phyloP scores from a whole-genome alignment of 2,888 invertebrate genomes.

The Carpatolechia fugitivella region DNA sequence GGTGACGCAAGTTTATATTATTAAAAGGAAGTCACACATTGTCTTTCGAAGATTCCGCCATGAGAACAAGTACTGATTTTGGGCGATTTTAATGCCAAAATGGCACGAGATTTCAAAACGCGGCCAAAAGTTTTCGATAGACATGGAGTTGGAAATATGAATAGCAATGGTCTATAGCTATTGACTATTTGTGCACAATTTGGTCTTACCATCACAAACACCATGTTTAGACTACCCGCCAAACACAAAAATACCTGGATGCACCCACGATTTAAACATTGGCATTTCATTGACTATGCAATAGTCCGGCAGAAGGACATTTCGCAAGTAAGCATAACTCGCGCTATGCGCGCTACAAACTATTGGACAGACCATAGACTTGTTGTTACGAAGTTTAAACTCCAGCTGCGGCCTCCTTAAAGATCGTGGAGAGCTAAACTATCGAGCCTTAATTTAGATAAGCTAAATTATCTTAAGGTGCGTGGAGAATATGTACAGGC shows the following conservation, averaged over 20 bases:
- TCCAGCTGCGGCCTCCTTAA: slow-evolving; percentile 13
- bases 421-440: slow-evolving; percentile 6
- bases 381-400: slow-evolving; percentile 18
- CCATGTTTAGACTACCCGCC: slow-evolving; percentile 26
- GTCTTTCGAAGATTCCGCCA: not conserved
- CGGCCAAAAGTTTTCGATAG: slow-evolving; percentile 26
- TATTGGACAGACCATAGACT: slow-evolving; percentile 28
- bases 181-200: slow-evolving; percentile 23
- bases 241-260: slow-evolving; percentile 32
- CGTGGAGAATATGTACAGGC: not conserved
- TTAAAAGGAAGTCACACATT: not conserved
- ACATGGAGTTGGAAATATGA: slow-evolving; percentile 32
- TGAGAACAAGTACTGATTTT: slow-evolving; percentile 20
- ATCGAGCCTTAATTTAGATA: not conserved
- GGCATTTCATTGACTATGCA: slow-evolving; percentile 28
- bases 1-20: too few species aligned
- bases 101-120: slow-evolving; percentile 19
- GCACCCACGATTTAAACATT: slow-evolving; percentile 32
- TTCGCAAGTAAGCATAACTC: slow-evolving; percentile 25
- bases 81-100: slow-evolving; percentile 24
- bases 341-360: slow-evolving; percentile 22
- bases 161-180: slow-evolving; percentile 29
- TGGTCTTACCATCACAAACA: slow-evolving; percentile 24
- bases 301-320: slow-evolving; percentile 24
- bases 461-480: not conserved